Conservation (phyloP, 2,113 vertebrate species). For the Alethe castanea region DNA sequence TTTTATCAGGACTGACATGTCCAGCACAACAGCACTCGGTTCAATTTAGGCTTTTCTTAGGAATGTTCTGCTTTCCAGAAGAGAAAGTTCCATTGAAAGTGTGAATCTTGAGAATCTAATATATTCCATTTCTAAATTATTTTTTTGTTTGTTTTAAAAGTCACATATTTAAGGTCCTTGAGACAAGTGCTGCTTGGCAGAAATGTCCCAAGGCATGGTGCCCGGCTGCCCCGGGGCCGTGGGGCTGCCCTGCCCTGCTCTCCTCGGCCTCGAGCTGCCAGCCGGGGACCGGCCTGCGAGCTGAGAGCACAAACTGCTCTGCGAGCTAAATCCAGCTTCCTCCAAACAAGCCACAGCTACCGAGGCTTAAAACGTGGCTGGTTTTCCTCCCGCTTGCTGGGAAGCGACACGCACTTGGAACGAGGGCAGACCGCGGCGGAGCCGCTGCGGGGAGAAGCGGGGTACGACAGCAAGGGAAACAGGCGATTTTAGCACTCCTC, state of each 20-base stretch:
- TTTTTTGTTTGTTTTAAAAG: neutral
- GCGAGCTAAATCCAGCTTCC: neutral
- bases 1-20: neutral
- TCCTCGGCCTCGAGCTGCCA: neutral
- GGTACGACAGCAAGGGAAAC: neutral
- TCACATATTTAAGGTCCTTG: too few species aligned
- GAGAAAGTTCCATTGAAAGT: neutral
- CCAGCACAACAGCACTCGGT: neutral
- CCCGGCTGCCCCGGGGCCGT: accelerated
- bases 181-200: neutral
- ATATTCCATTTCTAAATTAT: neutral
- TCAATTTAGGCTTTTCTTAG: neutral
- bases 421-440: neutral
- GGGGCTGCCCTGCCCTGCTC: neutral
- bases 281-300: neutral
- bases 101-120: neutral
- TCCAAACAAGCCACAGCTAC: neutral
- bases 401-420: neutral
- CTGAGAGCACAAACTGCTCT: neutral
- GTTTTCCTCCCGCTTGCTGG: neutral
- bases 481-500: neutral
- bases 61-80: neutral
- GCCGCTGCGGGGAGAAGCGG: neutral
- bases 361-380: neutral
- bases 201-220: accelerated